Conservation (phyloP, 2,888 invertebrate species). For the Nomada hirtipes region DNA sequence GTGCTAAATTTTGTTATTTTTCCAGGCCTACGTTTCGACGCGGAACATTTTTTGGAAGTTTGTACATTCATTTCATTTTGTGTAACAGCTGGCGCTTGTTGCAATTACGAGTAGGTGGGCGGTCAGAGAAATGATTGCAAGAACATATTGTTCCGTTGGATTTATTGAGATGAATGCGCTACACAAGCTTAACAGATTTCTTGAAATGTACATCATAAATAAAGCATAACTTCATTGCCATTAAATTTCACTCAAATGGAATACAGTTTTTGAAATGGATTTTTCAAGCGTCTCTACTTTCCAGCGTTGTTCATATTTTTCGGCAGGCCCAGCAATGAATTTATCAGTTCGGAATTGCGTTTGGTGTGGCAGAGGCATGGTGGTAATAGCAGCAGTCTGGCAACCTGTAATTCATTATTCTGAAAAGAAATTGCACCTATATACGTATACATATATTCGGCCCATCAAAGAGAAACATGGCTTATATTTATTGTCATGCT, state of each 20-base stretch:
- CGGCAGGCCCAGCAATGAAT: conserved; percentile 90
- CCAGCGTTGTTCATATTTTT: conserved; percentile 91
- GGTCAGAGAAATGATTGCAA: background rate
- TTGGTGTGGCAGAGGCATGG: conserved; percentile 84
- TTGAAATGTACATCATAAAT: conserved; percentile 33
- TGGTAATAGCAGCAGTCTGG: conserved; percentile 74
- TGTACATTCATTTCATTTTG: conserved; percentile 8
- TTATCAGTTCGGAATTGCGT: conserved; percentile 90
- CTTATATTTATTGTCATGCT: background rate
- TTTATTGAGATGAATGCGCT: conserved; percentile 52
- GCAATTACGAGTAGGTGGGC: background rate
- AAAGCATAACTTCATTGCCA: conserved; percentile 23
- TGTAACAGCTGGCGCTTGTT: background rate
- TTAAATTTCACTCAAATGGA: background rate
- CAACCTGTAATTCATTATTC: conserved; percentile 77
- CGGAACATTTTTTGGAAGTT: background rate
- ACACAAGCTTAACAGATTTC: conserved; percentile 6
- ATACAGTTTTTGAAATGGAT: background rate
- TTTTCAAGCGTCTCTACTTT: conserved; percentile 80
- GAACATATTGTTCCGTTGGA: background rate
- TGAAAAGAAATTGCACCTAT: conserved; percentile 51
- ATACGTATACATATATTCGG: too few species aligned
- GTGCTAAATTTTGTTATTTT: background rate
- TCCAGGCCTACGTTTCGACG: background rate
- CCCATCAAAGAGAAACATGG: background rate